Evolutionary conservation across 2,797 vertebrate genomes (phyloP), one percentile per base, ranked within the genome.

Genomic region (Alcedo atthis): DNA sequence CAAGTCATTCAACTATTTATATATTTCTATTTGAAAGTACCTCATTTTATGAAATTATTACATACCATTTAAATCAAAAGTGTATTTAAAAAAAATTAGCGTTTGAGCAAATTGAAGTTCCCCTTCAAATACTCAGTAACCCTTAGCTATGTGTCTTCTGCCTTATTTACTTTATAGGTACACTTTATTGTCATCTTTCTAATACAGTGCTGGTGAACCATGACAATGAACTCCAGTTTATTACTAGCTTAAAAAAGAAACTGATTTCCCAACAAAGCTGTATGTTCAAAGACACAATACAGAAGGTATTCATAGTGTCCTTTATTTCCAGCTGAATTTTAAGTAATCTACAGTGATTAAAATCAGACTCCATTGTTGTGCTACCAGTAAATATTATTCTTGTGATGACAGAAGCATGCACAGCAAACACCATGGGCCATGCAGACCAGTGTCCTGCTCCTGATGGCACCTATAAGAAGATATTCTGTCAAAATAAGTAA

Each of bases 11-110:
- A 43, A 62, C 42, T 82, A 81, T 85, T 85, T 66, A 79, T 51
- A 82, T 64, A 66, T 64, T 94, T 86, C 54, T 70, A 58, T 83
- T 84, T 85, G n/a, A 73, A 90, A 87, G 68, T 53, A 71, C 16
- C 43, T 79, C 22, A 67, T 79, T 91, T 92, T 74, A 61, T n/a
- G 33, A 43, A 66, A 89, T 71, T 71, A 88, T 87, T 82, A 73
- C 6, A 9, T 61, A 58, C 18, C 54, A 88, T 61, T 90, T 80
- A 63, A 70, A 82, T 20, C 5, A 91, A 84, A 91, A 81, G 57
- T 37, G 10, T 12, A 74, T 57, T 64, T 3, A 74, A 85, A 87
- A 35, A 85, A 40, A 12, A 3, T 12, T 28, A 58, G 5, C 51
- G 14, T 5, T 46, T 70, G 28, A 90, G 19, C 24, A 82, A 66